Evolutionary conservation across 1,140 invertebrate species (phyloP).

Genomic region (Drosophila auraria): DNA sequence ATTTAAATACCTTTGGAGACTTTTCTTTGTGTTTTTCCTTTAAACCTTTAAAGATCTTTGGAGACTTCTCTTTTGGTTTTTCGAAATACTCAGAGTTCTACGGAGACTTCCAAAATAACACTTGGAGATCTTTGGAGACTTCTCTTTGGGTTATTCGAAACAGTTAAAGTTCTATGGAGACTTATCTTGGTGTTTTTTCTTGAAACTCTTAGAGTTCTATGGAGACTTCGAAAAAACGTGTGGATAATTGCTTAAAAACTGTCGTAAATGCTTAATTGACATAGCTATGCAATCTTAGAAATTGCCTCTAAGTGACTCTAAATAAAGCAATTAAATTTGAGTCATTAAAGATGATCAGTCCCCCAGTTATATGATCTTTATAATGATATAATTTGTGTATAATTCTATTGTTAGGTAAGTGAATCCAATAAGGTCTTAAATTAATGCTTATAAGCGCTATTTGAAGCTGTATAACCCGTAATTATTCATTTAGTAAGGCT

Average conservation of each 20-base stretch:
- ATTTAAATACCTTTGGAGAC: too few relatives aligned
- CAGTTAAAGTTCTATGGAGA: too few relatives aligned
- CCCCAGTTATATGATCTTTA: not conserved
- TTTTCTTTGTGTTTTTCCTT: too few relatives aligned
- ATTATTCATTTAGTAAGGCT: not conserved
- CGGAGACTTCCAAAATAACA: too few relatives aligned
- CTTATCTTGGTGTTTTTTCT: not conserved
- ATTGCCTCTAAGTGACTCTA: constrained; percentile 24
- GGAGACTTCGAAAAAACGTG: constrained; percentile 9
- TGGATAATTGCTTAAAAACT: constrained; percentile 21
- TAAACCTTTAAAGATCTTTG: too few relatives aligned
- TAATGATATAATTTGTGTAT: constrained; percentile 26
- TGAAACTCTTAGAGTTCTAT: not conserved
- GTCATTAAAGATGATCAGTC: constrained; percentile 15
- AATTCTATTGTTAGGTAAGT: constrained; percentile 8
- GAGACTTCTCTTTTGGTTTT: too few relatives aligned
- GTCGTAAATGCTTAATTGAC: not conserved
- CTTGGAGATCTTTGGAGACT: too few relatives aligned
- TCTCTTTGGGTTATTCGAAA: too few relatives aligned
- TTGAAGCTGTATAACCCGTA: not conserved
- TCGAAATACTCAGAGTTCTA: too few relatives aligned
- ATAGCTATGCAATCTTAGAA: constrained; percentile 1
- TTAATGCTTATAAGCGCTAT: not conserved
- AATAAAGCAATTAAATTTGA: constrained; percentile 46
- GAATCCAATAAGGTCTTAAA: not conserved